These are phyloP conservation scores for Sebastes flavidus DNA, from an alignment of 2,797 vertebrate species.

Conservation along the genomic window DNA sequence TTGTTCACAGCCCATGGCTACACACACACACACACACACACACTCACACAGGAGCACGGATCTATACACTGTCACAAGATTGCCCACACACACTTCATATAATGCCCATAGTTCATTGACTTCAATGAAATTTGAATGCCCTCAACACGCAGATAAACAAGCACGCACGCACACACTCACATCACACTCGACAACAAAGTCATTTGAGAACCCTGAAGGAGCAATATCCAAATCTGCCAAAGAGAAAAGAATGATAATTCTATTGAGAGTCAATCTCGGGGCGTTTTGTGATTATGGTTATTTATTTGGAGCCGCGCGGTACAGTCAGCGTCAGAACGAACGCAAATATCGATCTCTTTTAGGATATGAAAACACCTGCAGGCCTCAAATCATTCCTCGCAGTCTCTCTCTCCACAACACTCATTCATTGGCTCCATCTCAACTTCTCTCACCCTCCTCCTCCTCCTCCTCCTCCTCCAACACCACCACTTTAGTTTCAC, in stretches of 20 bases:
- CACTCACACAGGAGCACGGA: constrained; percentile 30
- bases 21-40: constrained; percentile 51
- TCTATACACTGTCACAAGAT: constrained; percentile 72
- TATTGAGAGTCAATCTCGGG: constrained; percentile 84
- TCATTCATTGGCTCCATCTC: constrained; percentile 44
- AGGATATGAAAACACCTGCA: constrained; percentile 83
- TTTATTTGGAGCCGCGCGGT: constrained; percentile 80
- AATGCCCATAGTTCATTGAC: constrained; percentile 75
- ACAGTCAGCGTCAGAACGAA: constrained; percentile 78
- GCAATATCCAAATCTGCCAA: constrained; percentile 85
- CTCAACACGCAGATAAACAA: constrained; percentile 59
- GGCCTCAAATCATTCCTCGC: constrained; percentile 80
- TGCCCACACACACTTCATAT: constrained; percentile 68
- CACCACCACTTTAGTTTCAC: constrained; percentile 36
- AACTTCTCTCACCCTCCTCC: constrained; percentile 2
- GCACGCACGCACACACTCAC: constrained; percentile 38
- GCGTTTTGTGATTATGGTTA: constrained; percentile 86
- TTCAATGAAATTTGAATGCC: constrained; percentile 71
- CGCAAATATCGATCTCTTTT: constrained; percentile 82
- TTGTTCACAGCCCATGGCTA: constrained; percentile 80
- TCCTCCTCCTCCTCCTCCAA: not conserved
- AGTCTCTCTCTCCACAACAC: constrained; percentile 47
- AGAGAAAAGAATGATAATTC: constrained; percentile 83
- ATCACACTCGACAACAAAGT: constrained; percentile 72
- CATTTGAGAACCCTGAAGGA: constrained; percentile 80